Evolutionary conservation across 2,113 vertebrate species (phyloP).

Genomic region (Nerophis lumbriciformis): DNA sequence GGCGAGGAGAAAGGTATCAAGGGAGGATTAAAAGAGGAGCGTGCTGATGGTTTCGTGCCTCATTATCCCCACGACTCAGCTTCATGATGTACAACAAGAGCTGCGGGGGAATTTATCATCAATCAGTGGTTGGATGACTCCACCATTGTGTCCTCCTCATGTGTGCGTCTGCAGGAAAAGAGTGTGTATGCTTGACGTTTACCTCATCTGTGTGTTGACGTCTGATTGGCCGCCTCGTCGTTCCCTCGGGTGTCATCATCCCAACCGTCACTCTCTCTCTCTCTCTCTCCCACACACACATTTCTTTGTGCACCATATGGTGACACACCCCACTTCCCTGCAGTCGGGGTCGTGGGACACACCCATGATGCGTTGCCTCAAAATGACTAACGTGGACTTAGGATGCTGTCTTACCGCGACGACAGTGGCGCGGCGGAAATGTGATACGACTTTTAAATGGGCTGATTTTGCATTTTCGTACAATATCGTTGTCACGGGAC

Average conservation of each 20-base stretch:
- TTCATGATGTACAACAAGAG: constrained; percentile 46
- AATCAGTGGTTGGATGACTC: constrained; percentile 3
- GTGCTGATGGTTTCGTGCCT: constrained; percentile 42
- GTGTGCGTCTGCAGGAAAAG: constrained; percentile 7
- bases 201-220: constrained; percentile 21
- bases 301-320: constrained; percentile 63
- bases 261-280: constrained; percentile 29
- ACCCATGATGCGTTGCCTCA: constrained; percentile 48
- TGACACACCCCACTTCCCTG: constrained; percentile 40
- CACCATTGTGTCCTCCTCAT: constrained; percentile 13
- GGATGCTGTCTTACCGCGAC: constrained; percentile 8
- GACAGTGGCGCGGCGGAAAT: neutral
- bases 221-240: constrained; percentile 31
- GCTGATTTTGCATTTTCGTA: neutral
- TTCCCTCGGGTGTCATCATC: constrained; percentile 53
- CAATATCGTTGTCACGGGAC: too few species aligned
- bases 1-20: constrained; percentile 12
- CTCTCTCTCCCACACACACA: constrained; percentile 14
- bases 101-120: constrained; percentile 45
- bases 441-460: neutral
- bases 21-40: constrained; percentile 45
- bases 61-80: constrained; percentile 32
- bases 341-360: constrained; percentile 56
- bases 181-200: constrained; percentile 2
- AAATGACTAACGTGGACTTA: constrained; percentile 18